Conservation (phyloP, 1,140 invertebrate genomes). For the Parapsyche elsis region DNA sequence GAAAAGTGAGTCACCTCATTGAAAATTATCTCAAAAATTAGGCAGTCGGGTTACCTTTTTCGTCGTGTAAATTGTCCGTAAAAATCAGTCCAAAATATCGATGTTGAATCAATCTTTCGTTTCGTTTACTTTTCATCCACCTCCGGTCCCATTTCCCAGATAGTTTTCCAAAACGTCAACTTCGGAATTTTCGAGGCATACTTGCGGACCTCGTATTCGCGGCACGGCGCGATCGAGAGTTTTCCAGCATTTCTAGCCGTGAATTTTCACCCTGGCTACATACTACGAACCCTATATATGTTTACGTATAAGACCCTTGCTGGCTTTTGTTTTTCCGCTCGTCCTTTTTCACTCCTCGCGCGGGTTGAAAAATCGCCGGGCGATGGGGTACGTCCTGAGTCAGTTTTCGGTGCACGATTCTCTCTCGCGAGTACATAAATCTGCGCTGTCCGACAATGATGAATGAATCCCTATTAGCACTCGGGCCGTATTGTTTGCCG, state of each 20-base stretch:
- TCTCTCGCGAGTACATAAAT: constrained; percentile 53
- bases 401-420: constrained; percentile 37
- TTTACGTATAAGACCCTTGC: no score
- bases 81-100: no score
- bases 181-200: neutral
- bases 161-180: neutral
- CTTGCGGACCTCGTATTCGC: neutral
- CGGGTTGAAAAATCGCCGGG: constrained; percentile 20
- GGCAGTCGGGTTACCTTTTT: no score
- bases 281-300: neutral
- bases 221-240: constrained; percentile 4
- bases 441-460: constrained; percentile 53
- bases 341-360: neutral
- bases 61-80: no score
- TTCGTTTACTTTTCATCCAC: no score
- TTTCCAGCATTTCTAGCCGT: neutral
- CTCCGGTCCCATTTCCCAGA: no score
- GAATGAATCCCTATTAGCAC: constrained; percentile 55
- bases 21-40: no score
- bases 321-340: neutral
- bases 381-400: constrained; percentile 19
- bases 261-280: neutral
- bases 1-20: no score
- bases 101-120: no score
- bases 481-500: constrained; percentile 52